phyloP scores from a whole-genome alignment of 2,888 invertebrate genomes.

The Willowsia nigromaculata region DNA sequence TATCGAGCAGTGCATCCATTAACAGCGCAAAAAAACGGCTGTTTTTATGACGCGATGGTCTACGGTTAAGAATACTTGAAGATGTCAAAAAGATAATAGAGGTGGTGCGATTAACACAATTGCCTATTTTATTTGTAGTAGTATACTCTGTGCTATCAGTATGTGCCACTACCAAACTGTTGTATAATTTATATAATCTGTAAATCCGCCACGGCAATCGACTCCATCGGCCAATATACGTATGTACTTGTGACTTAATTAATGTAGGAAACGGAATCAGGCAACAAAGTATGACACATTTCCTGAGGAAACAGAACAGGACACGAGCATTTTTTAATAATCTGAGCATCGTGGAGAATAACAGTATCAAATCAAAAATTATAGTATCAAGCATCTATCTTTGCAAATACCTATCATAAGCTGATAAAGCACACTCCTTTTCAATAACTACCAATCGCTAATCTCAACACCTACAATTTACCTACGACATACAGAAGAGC shows the following conservation, averaged over 20 bases:
- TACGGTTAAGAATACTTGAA: conserved; percentile 44
- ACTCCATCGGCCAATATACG: not conserved
- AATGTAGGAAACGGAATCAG: conserved; percentile 66
- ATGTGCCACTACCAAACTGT: not conserved
- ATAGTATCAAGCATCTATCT: not conserved
- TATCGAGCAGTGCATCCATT: not conserved
- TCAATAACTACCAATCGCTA: not conserved
- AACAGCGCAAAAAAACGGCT: not conserved
- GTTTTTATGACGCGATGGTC: conserved; percentile 19
- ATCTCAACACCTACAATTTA: not conserved
- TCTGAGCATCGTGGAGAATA: not conserved
- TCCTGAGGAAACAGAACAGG: conserved; percentile 70
- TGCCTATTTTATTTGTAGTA: conserved; percentile 5
- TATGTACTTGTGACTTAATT: conserved; percentile 48
- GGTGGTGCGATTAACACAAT: conserved; percentile 2
- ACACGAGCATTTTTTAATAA: conserved; percentile 50
- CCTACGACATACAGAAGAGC: not conserved
- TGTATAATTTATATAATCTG: not conserved
- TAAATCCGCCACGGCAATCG: conserved; percentile 15
- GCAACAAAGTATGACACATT: conserved; percentile 65
- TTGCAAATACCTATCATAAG: not conserved
- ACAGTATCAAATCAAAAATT: not conserved
- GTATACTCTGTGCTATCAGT: not conserved
- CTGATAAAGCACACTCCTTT: not conserved
- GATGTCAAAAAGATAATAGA: conserved; percentile 22